phyloP scores from a whole-genome alignment of 2,888 invertebrate genomes.

The Lasioglossum figueresi region DNA sequence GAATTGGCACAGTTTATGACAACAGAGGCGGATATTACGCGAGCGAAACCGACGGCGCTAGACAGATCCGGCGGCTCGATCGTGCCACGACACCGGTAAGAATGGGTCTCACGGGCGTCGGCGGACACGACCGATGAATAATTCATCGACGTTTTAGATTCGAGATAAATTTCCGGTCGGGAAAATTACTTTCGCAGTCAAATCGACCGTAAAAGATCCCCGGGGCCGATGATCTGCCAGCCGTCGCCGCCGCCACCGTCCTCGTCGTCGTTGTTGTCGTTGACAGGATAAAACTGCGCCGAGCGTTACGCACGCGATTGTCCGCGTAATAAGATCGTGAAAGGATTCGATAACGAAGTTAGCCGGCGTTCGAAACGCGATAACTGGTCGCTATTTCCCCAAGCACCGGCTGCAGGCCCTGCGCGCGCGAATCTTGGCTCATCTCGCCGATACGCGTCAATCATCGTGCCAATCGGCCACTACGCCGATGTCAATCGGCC shows the following conservation, averaged over 20 bases:
- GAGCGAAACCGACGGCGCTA: neutral
- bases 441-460: constrained; percentile 57
- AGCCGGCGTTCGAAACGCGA: constrained; percentile 9
- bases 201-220: constrained; percentile 37
- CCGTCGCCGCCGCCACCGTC: neutral
- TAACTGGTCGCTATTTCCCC: constrained; percentile 22
- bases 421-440: constrained; percentile 12
- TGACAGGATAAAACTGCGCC: constrained; percentile 28
- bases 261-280: neutral
- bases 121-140: constrained; percentile 44
- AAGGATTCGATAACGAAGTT: constrained; percentile 13
- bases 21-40: constrained; percentile 28
- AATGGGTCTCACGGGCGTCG: constrained; percentile 36
- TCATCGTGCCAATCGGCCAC: constrained; percentile 61
- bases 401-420: neutral
- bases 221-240: neutral
- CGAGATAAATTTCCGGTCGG: constrained; percentile 50
- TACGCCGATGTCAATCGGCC: constrained; percentile 46
- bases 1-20: constrained; percentile 30
- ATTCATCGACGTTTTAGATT: constrained; percentile 50
- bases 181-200: constrained; percentile 52
- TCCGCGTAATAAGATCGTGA: neutral
- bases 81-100: constrained; percentile 22
- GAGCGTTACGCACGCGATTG: neutral
- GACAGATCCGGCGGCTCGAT: neutral